phyloP scores from a whole-genome alignment of 2,113 vertebrate species.

The Pelobates fuscus region DNA sequence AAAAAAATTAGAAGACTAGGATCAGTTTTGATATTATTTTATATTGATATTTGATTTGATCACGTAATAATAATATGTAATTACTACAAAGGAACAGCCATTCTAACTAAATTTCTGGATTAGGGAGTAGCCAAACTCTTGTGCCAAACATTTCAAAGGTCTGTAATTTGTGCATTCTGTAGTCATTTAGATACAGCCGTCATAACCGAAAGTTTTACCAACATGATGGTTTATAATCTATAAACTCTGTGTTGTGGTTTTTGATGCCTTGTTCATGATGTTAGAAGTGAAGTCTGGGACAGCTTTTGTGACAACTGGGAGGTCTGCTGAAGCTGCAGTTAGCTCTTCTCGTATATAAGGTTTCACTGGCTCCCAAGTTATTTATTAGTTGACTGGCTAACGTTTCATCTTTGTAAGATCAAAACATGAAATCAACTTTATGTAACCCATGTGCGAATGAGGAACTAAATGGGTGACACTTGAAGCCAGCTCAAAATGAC shows the following conservation, averaged over 20 bases:
- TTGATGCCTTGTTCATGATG: not conserved
- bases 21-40: too few species aligned
- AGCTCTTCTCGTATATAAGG: not conserved
- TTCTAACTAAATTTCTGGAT: too few species aligned
- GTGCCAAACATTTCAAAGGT: slow-evolving; percentile 26
- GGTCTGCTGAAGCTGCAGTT: not conserved
- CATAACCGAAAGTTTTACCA: not conserved
- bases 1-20: too few species aligned
- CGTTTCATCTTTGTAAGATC: not conserved
- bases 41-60: too few species aligned
- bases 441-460: not conserved
- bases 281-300: not conserved
- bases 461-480: not conserved
- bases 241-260: not conserved
- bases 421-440: not conserved
- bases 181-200: slow-evolving; percentile 6
- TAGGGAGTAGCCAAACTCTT: not conserved
- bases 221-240: not conserved
- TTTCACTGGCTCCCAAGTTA: not conserved
- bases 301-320: not conserved
- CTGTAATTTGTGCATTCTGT: slow-evolving; percentile 36
- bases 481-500: not conserved
- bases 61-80: too few species aligned
- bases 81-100: too few species aligned
- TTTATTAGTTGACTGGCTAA: not conserved